Evolutionary conservation across 2,888 invertebrate genomes (phyloP).

Genomic region (Cephus pygmeus): DNA sequence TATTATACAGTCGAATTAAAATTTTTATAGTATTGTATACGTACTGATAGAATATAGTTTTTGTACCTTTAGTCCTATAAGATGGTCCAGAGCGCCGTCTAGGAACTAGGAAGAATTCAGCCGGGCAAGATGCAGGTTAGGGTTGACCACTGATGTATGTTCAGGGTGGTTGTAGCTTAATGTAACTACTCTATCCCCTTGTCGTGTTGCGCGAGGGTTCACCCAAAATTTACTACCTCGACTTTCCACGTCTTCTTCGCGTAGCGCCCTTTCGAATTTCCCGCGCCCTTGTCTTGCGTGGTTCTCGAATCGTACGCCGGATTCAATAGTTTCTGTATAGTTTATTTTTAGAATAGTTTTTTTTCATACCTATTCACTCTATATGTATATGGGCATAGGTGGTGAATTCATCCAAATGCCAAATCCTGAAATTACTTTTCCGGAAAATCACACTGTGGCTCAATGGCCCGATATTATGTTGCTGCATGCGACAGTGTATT

Average conservation of each 20-base stretch:
- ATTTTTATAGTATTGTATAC: too few species aligned
- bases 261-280: not conserved
- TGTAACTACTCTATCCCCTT: constrained; percentile 1
- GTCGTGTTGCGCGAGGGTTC: not conserved
- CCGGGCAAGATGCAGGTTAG: not conserved
- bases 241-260: not conserved
- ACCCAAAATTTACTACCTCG: not conserved
- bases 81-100: not conserved
- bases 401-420: not conserved
- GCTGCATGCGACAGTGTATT: not conserved
- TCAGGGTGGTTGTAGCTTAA: not conserved
- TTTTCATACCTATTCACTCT: not conserved
- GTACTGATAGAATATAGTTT: not conserved
- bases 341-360: not conserved
- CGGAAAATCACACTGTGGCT: not conserved
- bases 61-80: not conserved
- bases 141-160: constrained; percentile 8
- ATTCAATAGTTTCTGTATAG: not conserved
- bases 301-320: not conserved
- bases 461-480: not conserved
- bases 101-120: not conserved
- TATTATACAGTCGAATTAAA: not conserved
- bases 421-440: not conserved
- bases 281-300: not conserved
- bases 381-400: not conserved